Conservation (phyloP, 2,113 vertebrate species). For the Marmota flaviventris region DNA sequence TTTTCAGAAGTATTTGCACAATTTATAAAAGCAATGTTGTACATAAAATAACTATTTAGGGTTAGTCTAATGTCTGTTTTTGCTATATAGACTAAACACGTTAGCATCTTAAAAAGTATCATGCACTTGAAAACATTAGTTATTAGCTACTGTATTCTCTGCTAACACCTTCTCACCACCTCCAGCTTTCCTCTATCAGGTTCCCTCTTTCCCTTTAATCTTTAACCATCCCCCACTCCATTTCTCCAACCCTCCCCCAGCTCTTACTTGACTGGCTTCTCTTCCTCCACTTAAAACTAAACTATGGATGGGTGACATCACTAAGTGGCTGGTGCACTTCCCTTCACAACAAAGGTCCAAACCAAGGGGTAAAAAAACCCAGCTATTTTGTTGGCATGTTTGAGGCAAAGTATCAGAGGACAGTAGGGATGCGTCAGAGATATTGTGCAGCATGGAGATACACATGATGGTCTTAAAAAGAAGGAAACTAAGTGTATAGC, state of each 20-base stretch:
- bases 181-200: not conserved
- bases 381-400: not conserved
- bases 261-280: not conserved
- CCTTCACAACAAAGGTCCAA: not conserved
- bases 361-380: not conserved
- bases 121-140: not conserved
- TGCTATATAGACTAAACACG: not conserved
- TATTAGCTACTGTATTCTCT: not conserved
- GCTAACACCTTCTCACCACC: not conserved
- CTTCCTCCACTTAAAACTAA: not conserved
- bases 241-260: not conserved
- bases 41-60: not conserved
- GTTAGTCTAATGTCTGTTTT: not conserved
- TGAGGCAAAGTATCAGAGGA: not conserved
- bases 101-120: not conserved
- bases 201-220: not conserved
- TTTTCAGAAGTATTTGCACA: not conserved
- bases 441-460: not conserved
- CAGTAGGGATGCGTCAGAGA: not conserved
- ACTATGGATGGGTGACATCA: not conserved
- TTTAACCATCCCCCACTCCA: not conserved
- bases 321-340: not conserved
- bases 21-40: not conserved
- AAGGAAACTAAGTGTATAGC: not conserved
- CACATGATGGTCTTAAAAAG: not conserved